phyloP scores from a whole-genome alignment of 2,888 invertebrate species.

The Fissipunctia ypsillon region DNA sequence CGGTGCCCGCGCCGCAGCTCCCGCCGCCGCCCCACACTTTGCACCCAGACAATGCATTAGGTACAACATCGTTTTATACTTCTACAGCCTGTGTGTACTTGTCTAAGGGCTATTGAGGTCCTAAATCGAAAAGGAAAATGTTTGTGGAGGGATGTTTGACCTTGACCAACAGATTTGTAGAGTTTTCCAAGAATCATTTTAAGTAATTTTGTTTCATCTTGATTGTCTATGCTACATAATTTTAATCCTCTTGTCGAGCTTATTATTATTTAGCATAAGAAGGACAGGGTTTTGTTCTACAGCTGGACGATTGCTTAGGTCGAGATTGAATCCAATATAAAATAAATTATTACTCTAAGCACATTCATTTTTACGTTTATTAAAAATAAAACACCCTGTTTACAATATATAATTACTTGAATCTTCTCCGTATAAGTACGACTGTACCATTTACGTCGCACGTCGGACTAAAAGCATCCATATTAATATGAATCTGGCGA shows the following conservation, averaged over 20 bases:
- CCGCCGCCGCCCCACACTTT: slow-evolving; percentile 87
- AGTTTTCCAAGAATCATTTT: not conserved
- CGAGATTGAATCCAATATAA: not conserved
- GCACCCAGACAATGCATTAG: slow-evolving; percentile 88
- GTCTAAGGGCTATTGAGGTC: slow-evolving; percentile 7
- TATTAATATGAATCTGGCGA: slow-evolving; percentile 48
- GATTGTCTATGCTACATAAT: not conserved
- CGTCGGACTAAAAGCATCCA: slow-evolving; percentile 53
- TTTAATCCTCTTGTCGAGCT: not conserved
- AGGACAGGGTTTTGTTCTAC: not conserved
- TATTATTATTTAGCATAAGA: not conserved
- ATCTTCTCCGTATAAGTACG: slow-evolving; percentile 2
- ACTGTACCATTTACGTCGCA: slow-evolving; percentile 36
- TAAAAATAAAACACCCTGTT: not conserved
- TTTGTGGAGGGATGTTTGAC: slow-evolving; percentile 3
- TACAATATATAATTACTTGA: not conserved
- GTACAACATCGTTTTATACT: slow-evolving; percentile 72
- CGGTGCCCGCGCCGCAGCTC: slow-evolving; percentile 78
- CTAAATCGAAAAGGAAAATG: slow-evolving; percentile 7
- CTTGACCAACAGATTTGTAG: slow-evolving; percentile 24
- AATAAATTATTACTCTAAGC: too few species aligned
- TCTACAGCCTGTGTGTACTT: slow-evolving; percentile 20
- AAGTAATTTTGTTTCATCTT: not conserved
- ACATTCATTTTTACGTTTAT: not conserved
- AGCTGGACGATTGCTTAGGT: not conserved